phyloP scores from a whole-genome alignment of 1,140 invertebrate genomes.

The Prorops nasuta region DNA sequence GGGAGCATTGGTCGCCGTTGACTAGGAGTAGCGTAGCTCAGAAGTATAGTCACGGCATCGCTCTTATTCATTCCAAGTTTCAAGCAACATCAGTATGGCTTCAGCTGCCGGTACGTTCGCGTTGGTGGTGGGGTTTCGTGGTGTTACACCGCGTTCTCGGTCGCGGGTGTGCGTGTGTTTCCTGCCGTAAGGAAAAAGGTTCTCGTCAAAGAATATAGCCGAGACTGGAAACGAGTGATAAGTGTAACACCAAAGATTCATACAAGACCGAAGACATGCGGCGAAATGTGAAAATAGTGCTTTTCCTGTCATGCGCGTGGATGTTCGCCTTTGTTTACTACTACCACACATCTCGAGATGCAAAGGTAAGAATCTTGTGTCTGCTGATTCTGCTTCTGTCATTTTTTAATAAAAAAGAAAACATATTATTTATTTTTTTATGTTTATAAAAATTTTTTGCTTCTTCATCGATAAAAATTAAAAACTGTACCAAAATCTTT shows the following conservation, averaged over 20 bases:
- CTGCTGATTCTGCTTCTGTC: constrained; percentile 1
- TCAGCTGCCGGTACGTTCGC: constrained; percentile 40
- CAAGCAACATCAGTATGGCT: constrained; percentile 40
- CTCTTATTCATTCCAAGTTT: not conserved
- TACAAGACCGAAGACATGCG: constrained; percentile 51
- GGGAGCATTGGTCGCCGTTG: too few relatives aligned
- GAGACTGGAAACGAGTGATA: constrained; percentile 3
- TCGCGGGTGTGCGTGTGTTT: constrained; percentile 27
- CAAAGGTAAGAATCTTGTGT: constrained; percentile 37
- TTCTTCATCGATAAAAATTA: too few relatives aligned
- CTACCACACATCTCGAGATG: constrained; percentile 56
- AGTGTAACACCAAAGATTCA: not conserved
- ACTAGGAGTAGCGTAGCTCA: too few relatives aligned
- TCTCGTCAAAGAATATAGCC: too few relatives aligned
- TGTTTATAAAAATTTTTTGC: too few relatives aligned
- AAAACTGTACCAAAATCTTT: too few relatives aligned
- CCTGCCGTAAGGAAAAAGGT: constrained; percentile 1
- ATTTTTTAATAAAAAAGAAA: too few relatives aligned
- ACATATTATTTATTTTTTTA: too few relatives aligned
- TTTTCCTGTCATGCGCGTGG: constrained; percentile 59
- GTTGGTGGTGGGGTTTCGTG: constrained; percentile 15
- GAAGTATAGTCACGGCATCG: not conserved
- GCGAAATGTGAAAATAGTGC: constrained; percentile 60
- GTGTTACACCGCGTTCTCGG: constrained; percentile 16
- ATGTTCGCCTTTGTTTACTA: constrained; percentile 62